Conservation (phyloP, 2,888 invertebrate species). For the Hyposoter didymator region DNA sequence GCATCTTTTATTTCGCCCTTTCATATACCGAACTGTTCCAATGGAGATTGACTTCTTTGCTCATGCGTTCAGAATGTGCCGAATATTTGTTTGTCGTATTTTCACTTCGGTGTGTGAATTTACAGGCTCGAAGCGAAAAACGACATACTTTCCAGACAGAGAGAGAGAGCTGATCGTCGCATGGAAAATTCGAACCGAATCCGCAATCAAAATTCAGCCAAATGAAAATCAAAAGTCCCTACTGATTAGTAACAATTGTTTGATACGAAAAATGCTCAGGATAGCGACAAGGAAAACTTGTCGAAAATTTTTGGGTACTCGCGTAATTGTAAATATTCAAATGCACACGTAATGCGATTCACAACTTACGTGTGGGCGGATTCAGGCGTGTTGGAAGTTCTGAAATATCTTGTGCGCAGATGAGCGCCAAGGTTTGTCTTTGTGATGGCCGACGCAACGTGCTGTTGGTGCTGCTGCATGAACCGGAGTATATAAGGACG, state of each 20-base stretch:
- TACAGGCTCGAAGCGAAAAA: neutral
- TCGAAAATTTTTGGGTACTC: neutral
- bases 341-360: constrained; percentile 41
- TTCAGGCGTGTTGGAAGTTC: constrained; percentile 76
- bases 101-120: too few relatives aligned
- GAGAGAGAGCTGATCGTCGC: too few relatives aligned
- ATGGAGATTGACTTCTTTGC: constrained; percentile 17
- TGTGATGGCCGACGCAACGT: constrained; percentile 82
- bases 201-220: neutral
- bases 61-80: constrained; percentile 24
- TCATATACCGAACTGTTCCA: neutral
- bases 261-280: neutral
- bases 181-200: too few relatives aligned
- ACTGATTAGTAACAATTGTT: neutral
- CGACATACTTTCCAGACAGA: neutral
- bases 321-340: neutral
- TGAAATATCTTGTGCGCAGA: constrained; percentile 78
- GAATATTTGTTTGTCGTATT: too few relatives aligned
- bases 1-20: constrained; percentile 7
- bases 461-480: constrained; percentile 67
- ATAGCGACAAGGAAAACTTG: neutral
- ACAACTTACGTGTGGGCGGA: constrained; percentile 39
- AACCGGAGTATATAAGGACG: constrained; percentile 68
- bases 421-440: constrained; percentile 80
- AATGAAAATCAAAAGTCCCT: neutral